Percentiles rank a stretch among this genome's conserved stretches.
Evolutionary conservation across 2,888 invertebrate species (phyloP).

Genomic region (Steinernema scapterisci): DNA sequence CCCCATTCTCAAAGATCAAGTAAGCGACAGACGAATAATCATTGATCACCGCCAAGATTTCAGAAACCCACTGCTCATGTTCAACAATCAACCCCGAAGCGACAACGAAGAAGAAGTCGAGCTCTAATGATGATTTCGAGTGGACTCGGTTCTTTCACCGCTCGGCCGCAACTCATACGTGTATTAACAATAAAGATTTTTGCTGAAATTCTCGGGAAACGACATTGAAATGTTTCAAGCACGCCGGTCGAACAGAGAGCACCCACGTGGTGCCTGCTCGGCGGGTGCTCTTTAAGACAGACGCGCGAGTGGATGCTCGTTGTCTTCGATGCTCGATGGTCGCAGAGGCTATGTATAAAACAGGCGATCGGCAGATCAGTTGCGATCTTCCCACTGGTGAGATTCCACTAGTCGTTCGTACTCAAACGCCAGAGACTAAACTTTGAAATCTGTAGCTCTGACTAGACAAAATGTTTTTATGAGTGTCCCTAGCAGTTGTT

Average conservation of each 20-base stretch:
- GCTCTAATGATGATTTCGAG: neutral
- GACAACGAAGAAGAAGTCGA: slow-evolving; percentile 15
- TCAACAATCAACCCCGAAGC: slow-evolving; percentile 13
- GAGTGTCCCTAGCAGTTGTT: neutral
- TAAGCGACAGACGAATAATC: slow-evolving; percentile 8
- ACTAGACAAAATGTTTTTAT: neutral
- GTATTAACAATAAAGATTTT: too few relatives aligned
- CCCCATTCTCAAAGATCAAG: slow-evolving; percentile 29
- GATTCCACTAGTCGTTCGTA: neutral
- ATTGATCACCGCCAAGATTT: neutral
- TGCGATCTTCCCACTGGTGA: neutral
- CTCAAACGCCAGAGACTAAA: too few relatives aligned
- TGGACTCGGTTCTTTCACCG: too few relatives aligned
- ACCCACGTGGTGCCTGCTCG: slow-evolving; percentile 27
- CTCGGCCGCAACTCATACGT: too few relatives aligned
- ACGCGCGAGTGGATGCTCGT: slow-evolving; percentile 15
- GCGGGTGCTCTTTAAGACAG: slow-evolving; percentile 26
- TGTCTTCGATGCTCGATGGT: slow-evolving; percentile 29
- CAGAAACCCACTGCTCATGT: slow-evolving; percentile 18
- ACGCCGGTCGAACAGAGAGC: slow-evolving; percentile 9
- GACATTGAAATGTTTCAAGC: neutral
- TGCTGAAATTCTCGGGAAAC: neutral
- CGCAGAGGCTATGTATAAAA: slow-evolving; percentile 7
- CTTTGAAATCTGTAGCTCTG: too few relatives aligned
- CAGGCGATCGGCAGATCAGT: slow-evolving; percentile 16